Evolutionary conservation across 2,797 vertebrate species (phyloP), one percentile per base, ranked within the genome.

Genomic region (Lutjanus argentimaculatus): DNA sequence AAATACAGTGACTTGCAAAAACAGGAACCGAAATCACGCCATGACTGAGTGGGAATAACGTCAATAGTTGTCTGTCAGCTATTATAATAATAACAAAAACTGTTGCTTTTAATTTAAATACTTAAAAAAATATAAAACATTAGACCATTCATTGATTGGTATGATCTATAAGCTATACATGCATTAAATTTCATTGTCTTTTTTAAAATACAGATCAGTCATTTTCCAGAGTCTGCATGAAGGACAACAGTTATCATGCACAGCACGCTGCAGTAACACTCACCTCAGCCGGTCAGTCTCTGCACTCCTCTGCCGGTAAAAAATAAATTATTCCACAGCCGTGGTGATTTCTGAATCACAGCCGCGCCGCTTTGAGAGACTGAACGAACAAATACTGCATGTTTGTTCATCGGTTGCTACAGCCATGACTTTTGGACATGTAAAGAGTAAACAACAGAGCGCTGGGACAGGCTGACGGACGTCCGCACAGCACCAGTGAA

Each of bases 381-480:
- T 15, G 55, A n/a, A 17, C 19, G 51, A 66, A 42, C 72, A 67
- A 40, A 62, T 9, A 51, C 10, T 4, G 77, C n/a, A 4, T 79
- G 84, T 90, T 90, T 92, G 91, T 7, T 76, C 65, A 43, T 21
- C 56, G 61, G 30, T 40, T 1, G 42, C 22, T 53, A 69, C 76
- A 66, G 84, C 82, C 92, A 89, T 92, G 93, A 93, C 93, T 93
- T 92, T 93, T 90, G 91, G 85, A 90, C 90, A 40, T 22, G 81
- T 42, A 58, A 10, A 81, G 55, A 88, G 77, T 75, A 72, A 84
- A 88, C 73, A 85, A 25, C 72, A 83, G 30, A 25, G 15, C 36
- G 25, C 22, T 0, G 17, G 25, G 15, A 42, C 30, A 36, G 3
- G 30, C 30, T 36, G 30, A 36, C 30, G 6, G 14, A 25, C 63